Conservation (phyloP, 2,797 vertebrate species). For the Prionace glauca region DNA sequence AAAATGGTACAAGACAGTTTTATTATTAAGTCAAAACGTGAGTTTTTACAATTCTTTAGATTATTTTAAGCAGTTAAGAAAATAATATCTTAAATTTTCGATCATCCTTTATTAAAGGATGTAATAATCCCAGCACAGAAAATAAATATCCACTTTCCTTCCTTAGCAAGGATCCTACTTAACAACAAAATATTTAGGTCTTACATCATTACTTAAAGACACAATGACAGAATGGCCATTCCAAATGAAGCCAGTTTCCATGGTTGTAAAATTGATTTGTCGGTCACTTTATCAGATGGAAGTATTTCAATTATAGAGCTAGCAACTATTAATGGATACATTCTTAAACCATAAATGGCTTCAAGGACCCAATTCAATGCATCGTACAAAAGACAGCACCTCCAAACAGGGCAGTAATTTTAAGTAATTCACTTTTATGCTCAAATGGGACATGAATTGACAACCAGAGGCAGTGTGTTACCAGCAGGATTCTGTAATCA, state of each 20-base stretch:
- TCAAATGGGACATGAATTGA: neutral
- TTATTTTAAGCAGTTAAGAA: neutral
- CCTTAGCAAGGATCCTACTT: neutral
- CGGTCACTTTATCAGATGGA: neutral
- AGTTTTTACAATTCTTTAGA: neutral
- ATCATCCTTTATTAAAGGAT: neutral
- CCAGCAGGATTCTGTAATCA: neutral
- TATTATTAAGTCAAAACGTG: neutral
- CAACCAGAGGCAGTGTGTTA: neutral
- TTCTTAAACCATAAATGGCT: neutral
- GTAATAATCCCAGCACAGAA: neutral
- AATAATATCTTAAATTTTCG: neutral
- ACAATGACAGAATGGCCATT: neutral
- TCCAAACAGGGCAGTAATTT: neutral
- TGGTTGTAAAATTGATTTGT: too few relatives aligned
- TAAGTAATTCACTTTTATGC: too few relatives aligned
- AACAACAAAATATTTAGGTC: neutral
- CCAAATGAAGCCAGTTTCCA: neutral
- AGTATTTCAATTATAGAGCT: neutral
- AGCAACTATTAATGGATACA: neutral
- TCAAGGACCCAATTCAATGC: neutral
- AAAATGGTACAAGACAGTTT: neutral
- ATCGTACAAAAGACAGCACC: neutral
- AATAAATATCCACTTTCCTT: neutral
- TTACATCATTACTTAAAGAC: neutral